A percentile compares a stretch with the other conserved stretches of the same genome.
These are phyloP conservation scores for Acrossocheilus fasciatus DNA, from an alignment of 2,797 vertebrate species.

Conservation along the genomic window DNA sequence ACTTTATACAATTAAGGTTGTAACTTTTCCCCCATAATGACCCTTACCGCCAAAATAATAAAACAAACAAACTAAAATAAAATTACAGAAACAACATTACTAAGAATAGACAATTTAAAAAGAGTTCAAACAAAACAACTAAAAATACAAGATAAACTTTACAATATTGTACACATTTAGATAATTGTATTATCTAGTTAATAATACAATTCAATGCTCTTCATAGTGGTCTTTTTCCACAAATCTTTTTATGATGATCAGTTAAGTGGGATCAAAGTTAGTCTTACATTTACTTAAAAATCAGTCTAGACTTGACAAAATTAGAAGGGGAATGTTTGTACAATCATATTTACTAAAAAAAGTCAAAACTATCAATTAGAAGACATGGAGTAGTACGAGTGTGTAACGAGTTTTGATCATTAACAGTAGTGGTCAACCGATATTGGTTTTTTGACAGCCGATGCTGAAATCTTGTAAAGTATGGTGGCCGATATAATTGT, in stretches of 20 bases:
- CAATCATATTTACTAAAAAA: not conserved
- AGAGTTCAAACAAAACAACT: too few species aligned
- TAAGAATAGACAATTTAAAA: too few species aligned
- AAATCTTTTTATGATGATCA: not conserved
- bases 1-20: not conserved
- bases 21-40: not conserved
- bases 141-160: not conserved
- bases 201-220: too few species aligned
- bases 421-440: too few species aligned
- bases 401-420: too few species aligned
- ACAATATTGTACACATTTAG: not conserved
- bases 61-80: not conserved
- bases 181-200: too few species aligned
- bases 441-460: too few species aligned
- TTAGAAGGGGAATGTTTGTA: not conserved
- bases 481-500: too few species aligned
- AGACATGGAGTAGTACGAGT: not conserved
- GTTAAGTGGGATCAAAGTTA: not conserved
- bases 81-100: too few species aligned
- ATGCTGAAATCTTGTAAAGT: too few species aligned
- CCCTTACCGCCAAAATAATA: not conserved
- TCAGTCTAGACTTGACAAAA: not conserved
- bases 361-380: not conserved
- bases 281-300: not conserved
- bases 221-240: not conserved